These are phyloP conservation scores for Rhinichthys klamathensis DNA, from an alignment of 2,113 vertebrate genomes.

Conservation along the genomic window DNA sequence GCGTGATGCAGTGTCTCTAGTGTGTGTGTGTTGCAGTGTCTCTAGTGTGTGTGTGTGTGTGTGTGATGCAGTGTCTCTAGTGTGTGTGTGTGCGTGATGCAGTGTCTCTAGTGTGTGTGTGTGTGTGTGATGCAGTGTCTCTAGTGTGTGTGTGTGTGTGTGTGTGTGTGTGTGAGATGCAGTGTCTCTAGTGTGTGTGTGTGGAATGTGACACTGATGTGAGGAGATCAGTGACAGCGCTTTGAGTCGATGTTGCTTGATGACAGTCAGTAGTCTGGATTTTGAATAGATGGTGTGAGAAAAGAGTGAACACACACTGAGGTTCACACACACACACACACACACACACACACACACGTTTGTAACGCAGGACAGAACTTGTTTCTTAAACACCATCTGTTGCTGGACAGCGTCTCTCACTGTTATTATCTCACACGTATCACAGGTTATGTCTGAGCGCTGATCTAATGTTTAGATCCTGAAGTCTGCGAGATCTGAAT, in stretches of 20 bases:
- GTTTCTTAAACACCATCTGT: neutral
- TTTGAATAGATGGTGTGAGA: neutral
- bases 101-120: too few relatives aligned
- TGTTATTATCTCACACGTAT: constrained; percentile 29
- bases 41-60: too few relatives aligned
- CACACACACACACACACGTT: too few relatives aligned
- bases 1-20: too few relatives aligned
- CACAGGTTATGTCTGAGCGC: neutral
- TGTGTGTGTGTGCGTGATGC: too few relatives aligned
- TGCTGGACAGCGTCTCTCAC: neutral
- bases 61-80: too few relatives aligned
- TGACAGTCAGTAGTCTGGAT: neutral
- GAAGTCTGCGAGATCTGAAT: neutral
- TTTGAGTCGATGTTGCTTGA: neutral
- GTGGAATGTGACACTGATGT: neutral
- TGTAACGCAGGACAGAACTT: constrained; percentile 28
- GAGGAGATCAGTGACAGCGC: neutral
- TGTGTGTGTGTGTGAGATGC: neutral
- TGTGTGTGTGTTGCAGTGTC: too few relatives aligned
- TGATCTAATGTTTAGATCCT: neutral
- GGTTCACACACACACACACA: too few relatives aligned
- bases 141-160: too few relatives aligned
- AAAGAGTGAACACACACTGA: neutral
- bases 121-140: too few relatives aligned
- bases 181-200: constrained; percentile 1